Percentiles rank a stretch among this genome's conserved stretches.
Evolutionary conservation across 23 tunicate genomes (phyloP).

Genomic region (Ascidia mentula): DNA sequence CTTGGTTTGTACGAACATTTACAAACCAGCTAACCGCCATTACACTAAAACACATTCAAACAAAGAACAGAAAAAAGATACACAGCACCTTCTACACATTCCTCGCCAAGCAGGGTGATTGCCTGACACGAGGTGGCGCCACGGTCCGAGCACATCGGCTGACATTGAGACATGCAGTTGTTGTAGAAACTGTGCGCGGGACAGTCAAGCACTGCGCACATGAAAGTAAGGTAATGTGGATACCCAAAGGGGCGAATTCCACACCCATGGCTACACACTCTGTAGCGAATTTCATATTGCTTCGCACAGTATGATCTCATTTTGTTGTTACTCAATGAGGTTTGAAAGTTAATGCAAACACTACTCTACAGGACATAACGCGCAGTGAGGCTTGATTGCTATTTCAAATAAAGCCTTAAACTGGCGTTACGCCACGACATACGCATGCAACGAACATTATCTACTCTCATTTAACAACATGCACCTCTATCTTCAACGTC

Average conservation of each 20-base stretch:
- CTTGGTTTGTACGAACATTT: no score
- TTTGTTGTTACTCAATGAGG: not conserved
- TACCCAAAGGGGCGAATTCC: not conserved
- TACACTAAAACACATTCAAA: no score
- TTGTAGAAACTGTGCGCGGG: conserved; percentile 53
- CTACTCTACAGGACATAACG: not conserved
- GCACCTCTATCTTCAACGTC: not conserved
- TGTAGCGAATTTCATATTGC: not conserved
- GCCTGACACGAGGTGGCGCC: conserved; percentile 25
- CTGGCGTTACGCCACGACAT: not conserved
- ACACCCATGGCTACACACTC: not conserved
- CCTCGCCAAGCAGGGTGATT: conserved; percentile 9
- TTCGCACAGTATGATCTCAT: not conserved
- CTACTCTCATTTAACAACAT: not conserved
- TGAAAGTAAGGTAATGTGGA: not conserved
- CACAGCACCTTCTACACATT: conserved; percentile 12
- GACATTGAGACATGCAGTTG: conserved; percentile 46
- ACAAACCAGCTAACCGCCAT: no score
- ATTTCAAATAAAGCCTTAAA: not conserved
- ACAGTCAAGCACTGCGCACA: conserved; percentile 30
- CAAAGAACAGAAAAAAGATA: not conserved
- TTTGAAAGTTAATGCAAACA: no score
- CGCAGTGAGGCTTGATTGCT: not conserved
- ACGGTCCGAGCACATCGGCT: conserved; percentile 49
- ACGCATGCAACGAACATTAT: not conserved